phyloP scores from a whole-genome alignment of 2,113 vertebrate species.

The Vombatus ursinus region DNA sequence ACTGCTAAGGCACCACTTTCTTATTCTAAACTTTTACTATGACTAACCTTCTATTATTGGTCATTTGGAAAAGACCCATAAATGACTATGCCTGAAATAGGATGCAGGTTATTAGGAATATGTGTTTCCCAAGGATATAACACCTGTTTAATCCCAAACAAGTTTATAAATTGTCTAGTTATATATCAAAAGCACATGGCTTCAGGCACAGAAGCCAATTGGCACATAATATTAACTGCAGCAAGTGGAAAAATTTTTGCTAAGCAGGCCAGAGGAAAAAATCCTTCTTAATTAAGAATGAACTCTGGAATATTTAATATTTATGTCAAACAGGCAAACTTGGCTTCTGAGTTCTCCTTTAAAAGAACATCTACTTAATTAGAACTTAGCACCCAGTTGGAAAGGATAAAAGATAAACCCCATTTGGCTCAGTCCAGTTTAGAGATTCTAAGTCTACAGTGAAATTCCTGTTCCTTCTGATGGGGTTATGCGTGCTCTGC shows the following conservation, averaged over 20 bases:
- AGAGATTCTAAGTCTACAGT: constrained; percentile 9
- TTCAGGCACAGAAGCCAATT: constrained; percentile 58
- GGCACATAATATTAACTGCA: constrained; percentile 56
- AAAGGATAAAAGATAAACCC: constrained; percentile 51
- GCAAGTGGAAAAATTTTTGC: constrained; percentile 63
- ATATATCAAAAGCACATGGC: constrained; percentile 62
- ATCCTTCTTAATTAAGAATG: constrained; percentile 75
- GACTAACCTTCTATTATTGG: constrained; percentile 1
- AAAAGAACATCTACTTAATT: constrained; percentile 46
- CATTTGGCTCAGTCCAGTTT: constrained; percentile 45
- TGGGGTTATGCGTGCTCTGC: background rate
- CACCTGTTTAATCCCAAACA: constrained; percentile 67
- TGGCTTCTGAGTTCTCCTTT: constrained; percentile 43
- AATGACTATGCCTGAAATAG: constrained; percentile 35
- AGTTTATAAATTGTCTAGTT: constrained; percentile 63
- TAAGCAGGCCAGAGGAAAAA: constrained; percentile 28
- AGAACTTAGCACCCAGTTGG: constrained; percentile 52
- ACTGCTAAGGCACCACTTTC: background rate
- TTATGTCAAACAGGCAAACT: constrained; percentile 43
- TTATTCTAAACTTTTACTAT: background rate
- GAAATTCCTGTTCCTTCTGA: background rate
- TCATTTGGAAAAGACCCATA: constrained; percentile 37
- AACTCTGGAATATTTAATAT: constrained; percentile 53
- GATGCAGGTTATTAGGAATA: constrained; percentile 33
- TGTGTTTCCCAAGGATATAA: constrained; percentile 63